phyloP scores from a whole-genome alignment of 2,113 vertebrate genomes.

The Hymenochirus boettgeri region DNA sequence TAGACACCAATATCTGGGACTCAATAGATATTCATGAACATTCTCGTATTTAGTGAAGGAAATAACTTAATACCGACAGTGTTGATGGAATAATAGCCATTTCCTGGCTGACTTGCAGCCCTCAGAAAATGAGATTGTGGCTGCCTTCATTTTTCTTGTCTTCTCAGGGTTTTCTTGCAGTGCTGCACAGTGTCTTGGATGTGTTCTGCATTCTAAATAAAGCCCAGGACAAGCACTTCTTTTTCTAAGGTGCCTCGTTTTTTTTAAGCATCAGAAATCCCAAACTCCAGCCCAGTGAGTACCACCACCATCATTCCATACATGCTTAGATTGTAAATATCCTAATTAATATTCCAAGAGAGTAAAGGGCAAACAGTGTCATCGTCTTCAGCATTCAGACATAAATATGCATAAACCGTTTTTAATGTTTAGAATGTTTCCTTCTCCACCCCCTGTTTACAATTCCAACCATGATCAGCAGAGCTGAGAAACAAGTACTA shows the following conservation, averaged over 20 bases:
- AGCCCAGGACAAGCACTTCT: conserved; percentile 52
- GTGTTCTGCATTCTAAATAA: conserved; percentile 86
- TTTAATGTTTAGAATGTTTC: conserved; percentile 34
- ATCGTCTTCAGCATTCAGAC: conserved; percentile 1
- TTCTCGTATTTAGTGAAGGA: conserved; percentile 99
- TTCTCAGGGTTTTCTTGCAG: conserved; percentile 74
- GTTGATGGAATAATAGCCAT: conserved; percentile 97
- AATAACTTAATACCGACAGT: conserved; percentile 99
- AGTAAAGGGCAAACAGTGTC: conserved; percentile 39
- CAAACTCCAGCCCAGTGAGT: conserved; percentile 31
- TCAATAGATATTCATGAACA: conserved; percentile 99
- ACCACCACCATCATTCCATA: conserved; percentile 42
- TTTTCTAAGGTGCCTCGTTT: conserved; percentile 12
- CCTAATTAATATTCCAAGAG: conserved; percentile 43
- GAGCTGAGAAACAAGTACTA: conserved; percentile 29
- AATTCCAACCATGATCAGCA: conserved; percentile 16
- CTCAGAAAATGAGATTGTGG: conserved; percentile 97
- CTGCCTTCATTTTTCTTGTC: conserved; percentile 98
- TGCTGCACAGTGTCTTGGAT: conserved; percentile 65
- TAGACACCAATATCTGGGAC: conserved; percentile 87
- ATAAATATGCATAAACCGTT: conserved; percentile 56
- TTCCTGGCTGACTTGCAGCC: conserved; percentile 98
- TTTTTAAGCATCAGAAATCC: conserved; percentile 22
- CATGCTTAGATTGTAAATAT: conserved; percentile 43
- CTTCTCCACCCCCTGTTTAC: conserved; percentile 23